phyloP scores from a whole-genome alignment of 2,797 vertebrate genomes.

The Mus caroli region DNA sequence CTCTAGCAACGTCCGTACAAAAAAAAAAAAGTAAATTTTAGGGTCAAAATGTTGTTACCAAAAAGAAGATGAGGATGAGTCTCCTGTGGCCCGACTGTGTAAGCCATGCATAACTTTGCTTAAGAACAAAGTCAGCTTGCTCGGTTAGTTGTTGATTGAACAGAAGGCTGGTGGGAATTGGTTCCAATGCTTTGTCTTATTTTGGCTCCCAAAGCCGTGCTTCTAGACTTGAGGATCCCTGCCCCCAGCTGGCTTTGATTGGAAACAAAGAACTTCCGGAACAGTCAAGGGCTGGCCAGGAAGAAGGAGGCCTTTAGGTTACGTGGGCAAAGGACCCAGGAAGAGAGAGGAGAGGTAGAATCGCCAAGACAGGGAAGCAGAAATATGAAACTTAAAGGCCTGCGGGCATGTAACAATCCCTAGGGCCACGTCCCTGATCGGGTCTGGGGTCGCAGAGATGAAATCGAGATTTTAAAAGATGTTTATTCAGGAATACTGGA shows the following conservation, averaged over 20 bases:
- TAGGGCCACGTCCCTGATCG: no score
- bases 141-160: slow-evolving; percentile 55
- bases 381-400: background rate
- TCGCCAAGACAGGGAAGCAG: background rate
- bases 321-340: background rate
- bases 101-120: slow-evolving; percentile 39
- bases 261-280: background rate
- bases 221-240: background rate
- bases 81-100: slow-evolving; percentile 38
- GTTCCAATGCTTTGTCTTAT: background rate
- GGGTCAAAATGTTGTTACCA: slow-evolving; percentile 34
- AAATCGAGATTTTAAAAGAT: background rate
- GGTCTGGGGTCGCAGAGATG: background rate
- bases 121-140: slow-evolving; percentile 42
- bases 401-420: background rate
- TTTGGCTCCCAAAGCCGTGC: background rate
- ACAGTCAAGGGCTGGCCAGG: background rate
- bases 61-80: slow-evolving; percentile 17
- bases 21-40: background rate
- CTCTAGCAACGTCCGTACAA: background rate
- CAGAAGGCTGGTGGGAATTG: background rate
- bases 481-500: background rate
- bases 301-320: background rate
- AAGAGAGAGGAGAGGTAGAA: background rate
- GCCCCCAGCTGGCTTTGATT: background rate